Evolutionary conservation across 2,113 vertebrate genomes (phyloP).

Genomic region (Smithornis capensis): DNA sequence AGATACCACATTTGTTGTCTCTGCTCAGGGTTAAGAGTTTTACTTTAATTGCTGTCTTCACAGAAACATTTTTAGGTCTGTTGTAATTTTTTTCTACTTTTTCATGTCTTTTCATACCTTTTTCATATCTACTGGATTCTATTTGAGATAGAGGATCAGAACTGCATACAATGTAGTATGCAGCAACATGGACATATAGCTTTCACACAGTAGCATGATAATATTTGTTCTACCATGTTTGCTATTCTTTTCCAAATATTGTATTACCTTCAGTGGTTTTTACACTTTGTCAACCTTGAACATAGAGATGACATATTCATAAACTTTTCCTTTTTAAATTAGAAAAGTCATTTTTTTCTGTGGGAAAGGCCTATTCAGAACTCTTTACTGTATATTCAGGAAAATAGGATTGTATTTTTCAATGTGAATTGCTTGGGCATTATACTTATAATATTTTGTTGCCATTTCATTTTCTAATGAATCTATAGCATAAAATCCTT

Average conservation of each 20-base stretch:
- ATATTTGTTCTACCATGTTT: background rate
- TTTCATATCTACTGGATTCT: background rate
- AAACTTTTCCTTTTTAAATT: background rate
- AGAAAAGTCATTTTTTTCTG: background rate
- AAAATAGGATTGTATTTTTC: background rate
- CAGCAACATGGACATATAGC: background rate
- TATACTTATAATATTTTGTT: background rate
- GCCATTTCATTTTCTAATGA: background rate
- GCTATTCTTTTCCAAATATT: background rate
- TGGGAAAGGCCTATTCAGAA: fast-evolving
- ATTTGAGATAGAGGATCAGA: background rate
- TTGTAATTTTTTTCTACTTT: background rate
- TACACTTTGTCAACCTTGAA: background rate
- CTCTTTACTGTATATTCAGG: background rate
- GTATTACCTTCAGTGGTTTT: background rate
- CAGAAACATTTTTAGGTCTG: background rate
- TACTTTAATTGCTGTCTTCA: background rate
- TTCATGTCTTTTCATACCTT: background rate
- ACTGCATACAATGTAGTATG: background rate
- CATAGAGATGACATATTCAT: background rate
- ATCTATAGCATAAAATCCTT: background rate
- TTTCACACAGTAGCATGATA: background rate
- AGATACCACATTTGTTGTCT: background rate
- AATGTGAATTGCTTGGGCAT: background rate
- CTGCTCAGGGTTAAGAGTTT: background rate